phyloP scores from a whole-genome alignment of 2,888 invertebrate species.

The Trimorus sp. region DNA sequence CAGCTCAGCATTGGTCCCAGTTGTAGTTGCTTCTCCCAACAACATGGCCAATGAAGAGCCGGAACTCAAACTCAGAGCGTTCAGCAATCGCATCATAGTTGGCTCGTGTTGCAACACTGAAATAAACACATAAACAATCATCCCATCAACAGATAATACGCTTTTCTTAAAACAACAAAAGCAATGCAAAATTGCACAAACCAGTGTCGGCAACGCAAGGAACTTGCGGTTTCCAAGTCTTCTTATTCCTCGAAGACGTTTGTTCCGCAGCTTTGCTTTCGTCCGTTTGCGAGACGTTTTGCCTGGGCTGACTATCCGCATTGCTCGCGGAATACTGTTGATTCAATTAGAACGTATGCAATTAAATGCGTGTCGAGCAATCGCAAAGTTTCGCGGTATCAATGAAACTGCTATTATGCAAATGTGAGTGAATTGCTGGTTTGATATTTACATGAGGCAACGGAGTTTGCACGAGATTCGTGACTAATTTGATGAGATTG shows the following conservation, averaged over 20 bases:
- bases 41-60: conserved; percentile 88
- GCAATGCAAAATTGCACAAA: conserved; percentile 68
- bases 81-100: conserved; percentile 92
- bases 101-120: conserved; percentile 89
- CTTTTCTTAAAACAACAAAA: not conserved
- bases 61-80: conserved; percentile 89
- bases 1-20: conserved; percentile 77
- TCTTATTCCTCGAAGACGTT: conserved; percentile 72
- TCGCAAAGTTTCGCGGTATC: conserved; percentile 9
- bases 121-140: not conserved
- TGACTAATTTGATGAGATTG: conserved; percentile 87
- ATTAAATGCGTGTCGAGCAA: too few relatives aligned
- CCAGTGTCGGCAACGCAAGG: conserved; percentile 90
- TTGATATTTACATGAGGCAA: conserved; percentile 81
- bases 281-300: conserved; percentile 87
- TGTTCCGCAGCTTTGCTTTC: conserved; percentile 89
- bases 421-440: not conserved
- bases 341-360: too few relatives aligned
- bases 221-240: conserved; percentile 77
- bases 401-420: not conserved
- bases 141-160: too few relatives aligned
- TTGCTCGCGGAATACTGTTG: conserved; percentile 45
- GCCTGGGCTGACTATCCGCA: conserved; percentile 71
- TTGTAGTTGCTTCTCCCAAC: conserved; percentile 82
- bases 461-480: conserved; percentile 85